phyloP scores from a whole-genome alignment of 2,888 invertebrate species.

The Cheilosia scutellata region DNA sequence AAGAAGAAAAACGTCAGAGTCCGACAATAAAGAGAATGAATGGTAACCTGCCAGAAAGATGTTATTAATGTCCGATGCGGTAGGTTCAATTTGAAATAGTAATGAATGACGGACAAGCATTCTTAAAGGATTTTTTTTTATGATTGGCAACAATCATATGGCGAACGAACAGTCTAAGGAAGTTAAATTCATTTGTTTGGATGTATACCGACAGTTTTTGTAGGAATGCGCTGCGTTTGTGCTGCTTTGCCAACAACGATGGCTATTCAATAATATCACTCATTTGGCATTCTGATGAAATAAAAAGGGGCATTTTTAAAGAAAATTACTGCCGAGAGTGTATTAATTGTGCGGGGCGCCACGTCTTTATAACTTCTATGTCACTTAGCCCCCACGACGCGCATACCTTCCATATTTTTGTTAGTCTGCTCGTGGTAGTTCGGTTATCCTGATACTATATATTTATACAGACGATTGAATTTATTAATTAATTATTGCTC shows the following conservation, averaged over 20 bases:
- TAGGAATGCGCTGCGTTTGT: background rate
- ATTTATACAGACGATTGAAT: background rate
- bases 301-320: constrained; percentile 20
- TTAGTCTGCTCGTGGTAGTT: background rate
- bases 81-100: constrained; percentile 77
- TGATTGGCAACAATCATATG: constrained; percentile 56
- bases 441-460: background rate
- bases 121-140: constrained; percentile 47
- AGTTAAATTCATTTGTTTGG: constrained; percentile 54
- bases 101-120: constrained; percentile 74
- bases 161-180: constrained; percentile 42
- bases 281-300: constrained; percentile 30
- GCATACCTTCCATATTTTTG: background rate
- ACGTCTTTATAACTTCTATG: constrained; percentile 19
- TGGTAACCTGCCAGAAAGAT: constrained; percentile 67
- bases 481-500: background rate
- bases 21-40: constrained; percentile 60
- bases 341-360: constrained; percentile 37
- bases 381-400: background rate
- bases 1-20: constrained; percentile 51
- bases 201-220: constrained; percentile 53
- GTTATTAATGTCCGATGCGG: constrained; percentile 77
- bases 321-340: constrained; percentile 4
- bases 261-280: constrained; percentile 27
- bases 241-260: constrained; percentile 13